Evolutionary conservation across 2,888 invertebrate species (phyloP).

Genomic region (Tenthredo mesomela): DNA sequence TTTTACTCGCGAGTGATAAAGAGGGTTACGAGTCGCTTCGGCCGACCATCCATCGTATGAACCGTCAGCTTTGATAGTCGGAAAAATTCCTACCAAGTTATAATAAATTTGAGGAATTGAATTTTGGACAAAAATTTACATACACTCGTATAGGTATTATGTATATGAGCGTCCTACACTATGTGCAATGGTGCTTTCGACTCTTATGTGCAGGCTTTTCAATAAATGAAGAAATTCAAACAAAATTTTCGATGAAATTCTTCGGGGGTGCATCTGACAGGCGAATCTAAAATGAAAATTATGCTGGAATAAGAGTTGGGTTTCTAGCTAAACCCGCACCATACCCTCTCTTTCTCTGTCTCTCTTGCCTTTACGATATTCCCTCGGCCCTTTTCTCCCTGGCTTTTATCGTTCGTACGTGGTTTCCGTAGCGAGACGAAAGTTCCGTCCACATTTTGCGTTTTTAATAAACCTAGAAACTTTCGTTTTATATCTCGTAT

Average conservation of each 20-base stretch:
- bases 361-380: neutral
- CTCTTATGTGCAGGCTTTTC: neutral
- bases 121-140: neutral
- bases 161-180: neutral
- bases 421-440: neutral
- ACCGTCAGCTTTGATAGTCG: neutral
- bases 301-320: slow-evolving; percentile 10
- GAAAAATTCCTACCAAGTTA: neutral
- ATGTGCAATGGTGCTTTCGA: neutral
- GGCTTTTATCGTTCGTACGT: slow-evolving; percentile 31
- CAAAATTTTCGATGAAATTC: slow-evolving; percentile 6
- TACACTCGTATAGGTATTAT: neutral
- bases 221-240: neutral
- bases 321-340: neutral
- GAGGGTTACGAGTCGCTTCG: neutral
- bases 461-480: slow-evolving; percentile 31
- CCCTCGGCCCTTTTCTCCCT: neutral
- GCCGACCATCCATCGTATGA: neutral
- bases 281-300: slow-evolving; percentile 35
- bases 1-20: neutral
- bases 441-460: slow-evolving; percentile 21
- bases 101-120: neutral
- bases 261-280: slow-evolving; percentile 16
- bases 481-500: neutral
- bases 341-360: neutral